Conservation (phyloP, 2,113 vertebrate genomes). For the Spermophilus dauricus region DNA sequence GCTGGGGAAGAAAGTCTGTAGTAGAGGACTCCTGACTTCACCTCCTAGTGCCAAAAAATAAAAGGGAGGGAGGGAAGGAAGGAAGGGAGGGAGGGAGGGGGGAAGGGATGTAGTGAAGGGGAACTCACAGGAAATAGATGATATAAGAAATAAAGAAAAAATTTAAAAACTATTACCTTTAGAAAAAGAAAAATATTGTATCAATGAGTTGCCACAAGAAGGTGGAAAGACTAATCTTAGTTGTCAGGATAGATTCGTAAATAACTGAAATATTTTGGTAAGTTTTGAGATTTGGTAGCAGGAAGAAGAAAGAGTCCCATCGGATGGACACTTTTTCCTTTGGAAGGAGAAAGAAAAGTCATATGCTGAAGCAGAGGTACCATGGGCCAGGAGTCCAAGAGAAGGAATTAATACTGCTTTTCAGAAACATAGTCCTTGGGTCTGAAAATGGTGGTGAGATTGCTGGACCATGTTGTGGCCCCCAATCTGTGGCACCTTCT, state of each 20-base stretch:
- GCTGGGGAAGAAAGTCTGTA: no score
- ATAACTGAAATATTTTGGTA: background rate
- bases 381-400: background rate
- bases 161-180: background rate
- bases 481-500: background rate
- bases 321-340: background rate
- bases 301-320: slow-evolving; percentile 1
- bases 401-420: background rate
- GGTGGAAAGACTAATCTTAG: background rate
- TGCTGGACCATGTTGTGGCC: background rate
- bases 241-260: background rate
- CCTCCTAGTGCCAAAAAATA: no score
- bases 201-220: background rate
- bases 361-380: background rate
- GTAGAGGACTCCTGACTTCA: no score
- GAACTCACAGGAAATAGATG: background rate
- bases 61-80: rapidly evolving
- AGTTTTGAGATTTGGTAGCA: slow-evolving; percentile 35
- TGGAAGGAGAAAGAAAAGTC: slow-evolving; percentile 59
- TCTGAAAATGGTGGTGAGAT: background rate
- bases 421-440: background rate
- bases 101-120: background rate
- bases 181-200: background rate
- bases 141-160: background rate
- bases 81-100: no score